Conservation (phyloP, 2,797 vertebrate species). For the Pitangus sulphuratus region DNA sequence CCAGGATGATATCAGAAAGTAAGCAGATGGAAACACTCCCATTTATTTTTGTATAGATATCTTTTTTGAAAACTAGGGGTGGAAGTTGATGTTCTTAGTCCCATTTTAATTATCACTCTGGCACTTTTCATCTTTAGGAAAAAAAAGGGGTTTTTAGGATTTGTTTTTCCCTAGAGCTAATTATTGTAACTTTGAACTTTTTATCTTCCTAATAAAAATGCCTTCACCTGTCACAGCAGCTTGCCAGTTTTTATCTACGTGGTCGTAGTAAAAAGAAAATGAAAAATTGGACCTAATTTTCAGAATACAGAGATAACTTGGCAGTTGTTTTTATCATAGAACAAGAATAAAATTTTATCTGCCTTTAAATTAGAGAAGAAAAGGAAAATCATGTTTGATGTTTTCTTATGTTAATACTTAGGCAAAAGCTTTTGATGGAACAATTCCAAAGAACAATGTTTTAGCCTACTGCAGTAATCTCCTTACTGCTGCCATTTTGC, state of each 20-base stretch:
- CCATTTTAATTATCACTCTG: not conserved
- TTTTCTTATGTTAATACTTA: conserved; percentile 11
- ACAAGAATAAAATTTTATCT: not conserved
- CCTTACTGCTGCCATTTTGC: conserved; percentile 42
- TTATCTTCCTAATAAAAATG: conserved; percentile 15
- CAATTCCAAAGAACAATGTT: not conserved
- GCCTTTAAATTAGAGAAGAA: not conserved
- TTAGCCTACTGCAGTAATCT: not conserved
- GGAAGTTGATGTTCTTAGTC: not conserved
- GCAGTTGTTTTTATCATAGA: not conserved
- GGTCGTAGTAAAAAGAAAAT: not conserved
- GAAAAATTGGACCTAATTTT: not conserved
- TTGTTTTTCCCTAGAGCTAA: not conserved
- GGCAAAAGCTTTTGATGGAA: not conserved
- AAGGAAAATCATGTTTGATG: not conserved
- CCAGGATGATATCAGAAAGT: not conserved
- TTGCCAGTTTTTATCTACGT: conserved; percentile 26
- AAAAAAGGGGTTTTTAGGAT: not conserved
- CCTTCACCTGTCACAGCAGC: conserved; percentile 14
- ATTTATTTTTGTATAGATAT: not conserved
- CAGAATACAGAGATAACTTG: not conserved
- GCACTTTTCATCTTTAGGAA: not conserved
- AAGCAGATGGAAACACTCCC: not conserved
- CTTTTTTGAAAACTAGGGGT: not conserved
- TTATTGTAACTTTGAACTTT: conserved; percentile 22